These are phyloP conservation scores for Spisula subtruncata DNA, from an alignment of 2,888 invertebrate genomes.

Conservation along the genomic window DNA sequence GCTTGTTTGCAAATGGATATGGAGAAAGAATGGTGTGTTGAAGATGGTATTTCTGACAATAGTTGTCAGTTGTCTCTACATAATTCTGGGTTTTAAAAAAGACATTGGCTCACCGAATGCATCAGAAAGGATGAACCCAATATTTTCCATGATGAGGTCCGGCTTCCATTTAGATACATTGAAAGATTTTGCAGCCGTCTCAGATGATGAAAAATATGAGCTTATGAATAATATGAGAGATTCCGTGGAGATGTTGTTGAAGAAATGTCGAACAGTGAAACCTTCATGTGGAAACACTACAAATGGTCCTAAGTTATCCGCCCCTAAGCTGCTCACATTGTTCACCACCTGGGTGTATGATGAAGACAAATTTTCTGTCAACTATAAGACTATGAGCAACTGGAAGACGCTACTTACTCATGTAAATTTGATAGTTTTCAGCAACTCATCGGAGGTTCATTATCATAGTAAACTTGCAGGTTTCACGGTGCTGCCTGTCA, in stretches of 20 bases:
- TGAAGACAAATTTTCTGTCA: conserved; percentile 65
- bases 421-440: conserved; percentile 67
- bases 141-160: neutral
- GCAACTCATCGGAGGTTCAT: conserved; percentile 56
- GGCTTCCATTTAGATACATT: conserved; percentile 49
- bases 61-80: neutral
- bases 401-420: conserved; percentile 56
- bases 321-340: conserved; percentile 54
- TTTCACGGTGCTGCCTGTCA: conserved; percentile 54
- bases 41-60: conserved; percentile 1
- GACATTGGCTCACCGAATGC: neutral
- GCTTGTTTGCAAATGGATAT: neutral
- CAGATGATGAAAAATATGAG: conserved; percentile 51
- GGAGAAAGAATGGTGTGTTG: neutral
- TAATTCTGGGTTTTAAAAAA: neutral
- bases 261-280: conserved; percentile 15
- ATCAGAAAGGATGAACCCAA: neutral
- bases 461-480: conserved; percentile 55
- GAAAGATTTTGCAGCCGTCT: conserved; percentile 31
- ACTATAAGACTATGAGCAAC: conserved; percentile 66
- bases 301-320: neutral
- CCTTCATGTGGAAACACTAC: neutral
- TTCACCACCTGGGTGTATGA: conserved; percentile 71
- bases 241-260: conserved; percentile 9
- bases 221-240: conserved; percentile 44